phyloP scores from a whole-genome alignment of 2,113 vertebrate species.

The Kryptolebias marmoratus region DNA sequence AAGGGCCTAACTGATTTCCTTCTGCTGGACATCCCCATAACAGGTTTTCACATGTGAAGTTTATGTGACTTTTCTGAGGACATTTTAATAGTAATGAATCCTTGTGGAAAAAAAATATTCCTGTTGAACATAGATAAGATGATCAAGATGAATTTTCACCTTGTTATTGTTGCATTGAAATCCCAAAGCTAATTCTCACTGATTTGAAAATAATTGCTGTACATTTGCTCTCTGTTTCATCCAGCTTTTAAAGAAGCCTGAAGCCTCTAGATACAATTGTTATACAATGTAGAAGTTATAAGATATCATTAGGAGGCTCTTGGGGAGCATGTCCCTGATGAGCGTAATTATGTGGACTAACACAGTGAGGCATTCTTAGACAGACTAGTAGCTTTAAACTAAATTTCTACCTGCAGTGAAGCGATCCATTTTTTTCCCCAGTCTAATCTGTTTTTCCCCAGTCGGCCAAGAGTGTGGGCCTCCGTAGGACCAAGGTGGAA shows the following conservation, averaged over 20 bases:
- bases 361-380: background rate
- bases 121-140: background rate
- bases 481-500: constrained; percentile 54
- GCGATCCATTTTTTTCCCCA: constrained; percentile 23
- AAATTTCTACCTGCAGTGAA: constrained; percentile 13
- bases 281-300: constrained; percentile 4
- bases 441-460: constrained; percentile 49
- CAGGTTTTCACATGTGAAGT: too few species aligned
- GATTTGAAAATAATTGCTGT: constrained; percentile 37
- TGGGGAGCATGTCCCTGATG: constrained; percentile 26
- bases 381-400: background rate
- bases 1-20: constrained; percentile 26
- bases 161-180: constrained; percentile 10
- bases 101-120: constrained; percentile 3
- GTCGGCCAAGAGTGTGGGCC: constrained; percentile 52
- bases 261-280: constrained; percentile 23
- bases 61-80: too few species aligned
- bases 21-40: background rate
- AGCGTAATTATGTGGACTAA: constrained; percentile 4
- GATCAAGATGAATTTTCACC: background rate
- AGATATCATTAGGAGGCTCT: constrained; percentile 18
- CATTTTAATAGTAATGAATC: constrained; percentile 17
- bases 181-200: background rate
- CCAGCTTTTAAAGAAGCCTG: constrained; percentile 15
- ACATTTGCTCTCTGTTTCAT: constrained; percentile 16